Percentiles rank a stretch among this genome's conserved stretches.
phyloP scores from a whole-genome alignment of 2,113 vertebrate genomes.

The Athene noctua region DNA sequence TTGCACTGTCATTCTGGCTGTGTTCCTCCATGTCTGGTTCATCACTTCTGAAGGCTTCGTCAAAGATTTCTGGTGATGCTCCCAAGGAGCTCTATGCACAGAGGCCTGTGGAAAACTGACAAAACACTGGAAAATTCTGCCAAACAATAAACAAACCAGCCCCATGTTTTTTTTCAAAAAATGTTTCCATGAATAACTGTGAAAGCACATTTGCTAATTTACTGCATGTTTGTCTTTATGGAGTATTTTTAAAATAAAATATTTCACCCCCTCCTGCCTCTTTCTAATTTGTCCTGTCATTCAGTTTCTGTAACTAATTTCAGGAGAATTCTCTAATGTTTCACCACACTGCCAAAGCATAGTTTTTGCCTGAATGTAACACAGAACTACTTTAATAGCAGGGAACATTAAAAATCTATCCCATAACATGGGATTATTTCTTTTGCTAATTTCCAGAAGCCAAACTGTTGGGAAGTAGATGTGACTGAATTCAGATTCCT shows the following conservation, averaged over 20 bases:
- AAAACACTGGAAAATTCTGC: slow-evolving; percentile 2
- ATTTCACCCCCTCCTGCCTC: slow-evolving; percentile 13
- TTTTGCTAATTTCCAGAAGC: not conserved
- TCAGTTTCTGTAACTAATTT: slow-evolving; percentile 54
- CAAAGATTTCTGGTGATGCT: slow-evolving; percentile 24
- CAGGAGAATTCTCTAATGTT: slow-evolving; percentile 14
- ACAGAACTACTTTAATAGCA: not conserved
- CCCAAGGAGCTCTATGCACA: not conserved
- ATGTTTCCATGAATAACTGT: slow-evolving; percentile 32
- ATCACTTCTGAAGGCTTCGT: not conserved
- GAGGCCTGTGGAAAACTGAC: not conserved
- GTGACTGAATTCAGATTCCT: not conserved
- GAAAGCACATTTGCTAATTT: slow-evolving; percentile 43
- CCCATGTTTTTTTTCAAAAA: not conserved
- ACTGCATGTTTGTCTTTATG: not conserved
- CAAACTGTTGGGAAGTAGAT: not conserved
- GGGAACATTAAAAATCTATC: not conserved
- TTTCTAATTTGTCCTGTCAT: slow-evolving; percentile 30
- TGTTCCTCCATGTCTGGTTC: not conserved
- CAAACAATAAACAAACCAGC: slow-evolving; percentile 20
- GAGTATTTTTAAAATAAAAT: slow-evolving; percentile 35
- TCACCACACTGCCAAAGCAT: not conserved
- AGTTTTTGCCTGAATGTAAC: not conserved
- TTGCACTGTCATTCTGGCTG: not conserved
- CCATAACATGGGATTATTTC: not conserved